These are phyloP conservation scores for Bothrops alternatus DNA, from an alignment of 2,797 vertebrate genomes.

Conservation along the genomic window DNA sequence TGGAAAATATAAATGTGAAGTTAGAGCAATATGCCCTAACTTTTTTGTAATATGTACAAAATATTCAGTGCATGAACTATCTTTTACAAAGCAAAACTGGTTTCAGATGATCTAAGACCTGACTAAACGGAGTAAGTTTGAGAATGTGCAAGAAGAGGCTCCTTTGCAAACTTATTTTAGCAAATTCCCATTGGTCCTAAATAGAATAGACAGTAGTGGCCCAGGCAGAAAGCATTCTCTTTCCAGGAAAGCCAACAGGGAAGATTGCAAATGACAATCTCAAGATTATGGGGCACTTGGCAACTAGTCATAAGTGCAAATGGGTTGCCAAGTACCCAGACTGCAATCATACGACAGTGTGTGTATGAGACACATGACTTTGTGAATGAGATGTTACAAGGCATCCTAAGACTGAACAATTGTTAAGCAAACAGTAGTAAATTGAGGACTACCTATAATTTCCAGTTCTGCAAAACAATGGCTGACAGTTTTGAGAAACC, in stretches of 20 bases:
- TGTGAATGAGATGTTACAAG: background rate
- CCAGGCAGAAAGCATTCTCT: background rate
- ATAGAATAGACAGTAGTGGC: background rate
- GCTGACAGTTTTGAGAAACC: background rate
- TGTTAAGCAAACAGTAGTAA: background rate
- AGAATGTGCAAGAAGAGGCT: background rate
- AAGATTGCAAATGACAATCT: background rate
- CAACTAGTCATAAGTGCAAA: background rate
- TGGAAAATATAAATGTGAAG: background rate
- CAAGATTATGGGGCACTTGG: background rate
- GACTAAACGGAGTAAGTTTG: background rate
- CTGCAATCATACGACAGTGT: background rate
- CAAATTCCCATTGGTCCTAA: background rate
- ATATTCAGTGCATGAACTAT: background rate
- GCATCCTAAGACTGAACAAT: background rate
- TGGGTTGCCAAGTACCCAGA: background rate
- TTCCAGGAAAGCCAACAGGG: background rate
- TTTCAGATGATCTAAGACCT: background rate
- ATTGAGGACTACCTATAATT: background rate
- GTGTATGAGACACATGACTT: background rate
- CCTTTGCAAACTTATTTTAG: background rate
- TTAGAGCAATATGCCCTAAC: background rate
- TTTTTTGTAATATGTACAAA: background rate
- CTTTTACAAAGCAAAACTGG: background rate
- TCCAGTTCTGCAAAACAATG: background rate